Conservation (phyloP, 2,797 vertebrate genomes). For the Hephaestus fuliginosus region DNA sequence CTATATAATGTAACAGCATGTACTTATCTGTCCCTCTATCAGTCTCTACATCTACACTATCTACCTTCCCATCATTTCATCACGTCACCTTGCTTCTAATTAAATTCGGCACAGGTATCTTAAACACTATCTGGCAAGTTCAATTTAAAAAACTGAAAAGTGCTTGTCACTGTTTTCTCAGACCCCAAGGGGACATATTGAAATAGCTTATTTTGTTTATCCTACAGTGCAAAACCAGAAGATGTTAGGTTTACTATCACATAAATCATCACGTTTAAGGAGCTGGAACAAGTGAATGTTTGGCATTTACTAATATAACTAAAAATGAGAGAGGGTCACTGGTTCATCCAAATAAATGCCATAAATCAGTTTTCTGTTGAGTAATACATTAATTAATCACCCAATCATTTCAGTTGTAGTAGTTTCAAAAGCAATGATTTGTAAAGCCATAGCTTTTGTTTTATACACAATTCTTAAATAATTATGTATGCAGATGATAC, state of each 20-base stretch:
- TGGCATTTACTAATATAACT: background rate
- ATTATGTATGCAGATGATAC: constrained; percentile 10
- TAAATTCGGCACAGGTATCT: constrained; percentile 22
- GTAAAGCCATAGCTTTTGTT: background rate
- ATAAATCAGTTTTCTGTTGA: constrained; percentile 9
- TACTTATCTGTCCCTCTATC: constrained; percentile 25
- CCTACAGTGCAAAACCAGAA: background rate
- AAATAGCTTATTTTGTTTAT: background rate
- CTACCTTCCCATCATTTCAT: background rate
- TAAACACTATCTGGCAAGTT: background rate
- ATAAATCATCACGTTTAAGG: background rate
- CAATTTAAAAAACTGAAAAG: constrained; percentile 1
- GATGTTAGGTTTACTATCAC: background rate
- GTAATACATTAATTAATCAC: background rate
- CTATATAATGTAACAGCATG: constrained; percentile 23
- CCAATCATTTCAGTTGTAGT: background rate
- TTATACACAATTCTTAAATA: background rate
- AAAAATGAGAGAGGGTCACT: background rate
- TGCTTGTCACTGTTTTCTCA: background rate
- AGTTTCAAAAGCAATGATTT: background rate
- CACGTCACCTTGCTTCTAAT: constrained; percentile 21
- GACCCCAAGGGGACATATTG: background rate
- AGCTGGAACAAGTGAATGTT: background rate
- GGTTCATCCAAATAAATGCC: background rate
- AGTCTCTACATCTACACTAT: constrained; percentile 6